phyloP scores from a whole-genome alignment of 2,888 invertebrate species.

The Spicauda simplicius region DNA sequence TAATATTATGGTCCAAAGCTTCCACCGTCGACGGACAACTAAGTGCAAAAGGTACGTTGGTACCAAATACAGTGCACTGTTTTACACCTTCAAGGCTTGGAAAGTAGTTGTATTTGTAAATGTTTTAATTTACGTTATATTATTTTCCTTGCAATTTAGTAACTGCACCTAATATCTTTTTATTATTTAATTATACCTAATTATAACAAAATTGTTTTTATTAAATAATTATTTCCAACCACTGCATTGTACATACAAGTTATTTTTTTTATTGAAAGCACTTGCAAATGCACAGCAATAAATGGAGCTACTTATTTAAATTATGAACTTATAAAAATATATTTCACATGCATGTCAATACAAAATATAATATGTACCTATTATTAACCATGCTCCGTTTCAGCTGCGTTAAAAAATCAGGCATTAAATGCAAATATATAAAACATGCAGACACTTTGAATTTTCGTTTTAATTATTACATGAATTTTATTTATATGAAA shows the following conservation, averaged over 20 bases:
- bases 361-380: too few species aligned
- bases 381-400: too few species aligned
- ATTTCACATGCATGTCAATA: too few species aligned
- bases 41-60: slow-evolving; percentile 70
- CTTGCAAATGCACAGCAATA: neutral
- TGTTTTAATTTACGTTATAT: neutral
- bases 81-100: neutral
- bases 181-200: neutral
- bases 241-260: neutral
- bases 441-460: too few species aligned
- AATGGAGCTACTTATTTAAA: too few species aligned
- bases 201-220: too few species aligned
- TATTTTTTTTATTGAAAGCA: slow-evolving; percentile 2
- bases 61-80: slow-evolving; percentile 16
- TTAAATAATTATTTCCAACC: neutral
- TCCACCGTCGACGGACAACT: slow-evolving; percentile 80
- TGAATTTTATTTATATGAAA: neutral
- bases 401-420: too few species aligned
- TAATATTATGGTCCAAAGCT: slow-evolving; percentile 57
- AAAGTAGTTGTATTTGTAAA: neutral
- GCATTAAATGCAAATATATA: too few species aligned
- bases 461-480: too few species aligned
- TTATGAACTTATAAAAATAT: too few species aligned
- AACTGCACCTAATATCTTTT: neutral
- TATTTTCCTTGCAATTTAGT: too few species aligned